These are phyloP conservation scores for Papilio xuthus DNA, from an alignment of 1,140 invertebrate genomes.

Conservation along the genomic window DNA sequence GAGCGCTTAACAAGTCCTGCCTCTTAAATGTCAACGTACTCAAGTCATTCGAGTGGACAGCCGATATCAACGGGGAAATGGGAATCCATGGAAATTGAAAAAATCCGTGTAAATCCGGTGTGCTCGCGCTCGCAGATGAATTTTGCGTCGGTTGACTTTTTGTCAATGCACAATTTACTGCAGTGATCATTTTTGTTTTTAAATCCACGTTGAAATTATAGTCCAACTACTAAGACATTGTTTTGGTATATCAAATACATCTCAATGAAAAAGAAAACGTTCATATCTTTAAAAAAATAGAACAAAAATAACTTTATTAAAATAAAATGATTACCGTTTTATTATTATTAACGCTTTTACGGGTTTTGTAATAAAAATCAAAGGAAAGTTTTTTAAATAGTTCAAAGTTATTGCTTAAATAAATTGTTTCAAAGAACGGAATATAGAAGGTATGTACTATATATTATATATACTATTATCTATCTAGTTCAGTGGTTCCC, in stretches of 20 bases:
- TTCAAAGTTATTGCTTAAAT: too few relatives aligned
- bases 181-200: not conserved
- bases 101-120: slow-evolving; percentile 56
- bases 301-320: too few relatives aligned
- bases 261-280: not conserved
- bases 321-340: too few relatives aligned
- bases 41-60: slow-evolving; percentile 54
- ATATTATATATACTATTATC: too few relatives aligned
- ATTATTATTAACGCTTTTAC: too few relatives aligned
- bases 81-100: slow-evolving; percentile 63
- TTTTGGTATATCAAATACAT: not conserved
- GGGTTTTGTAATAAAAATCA: too few relatives aligned
- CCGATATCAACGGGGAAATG: slow-evolving; percentile 65
- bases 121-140: slow-evolving; percentile 39
- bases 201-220: not conserved
- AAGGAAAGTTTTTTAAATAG: too few relatives aligned
- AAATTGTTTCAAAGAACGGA: too few relatives aligned
- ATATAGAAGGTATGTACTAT: too few relatives aligned
- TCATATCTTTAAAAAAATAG: too few relatives aligned
- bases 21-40: not conserved
- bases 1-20: not conserved
- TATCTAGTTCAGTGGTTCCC: too few relatives aligned
- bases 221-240: not conserved
- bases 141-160: slow-evolving; percentile 37
- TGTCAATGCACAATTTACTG: slow-evolving; percentile 38